Base-by-base conservation (phyloP, 2,888 invertebrate genomes). In the Metacarcinus magister region DNA sequence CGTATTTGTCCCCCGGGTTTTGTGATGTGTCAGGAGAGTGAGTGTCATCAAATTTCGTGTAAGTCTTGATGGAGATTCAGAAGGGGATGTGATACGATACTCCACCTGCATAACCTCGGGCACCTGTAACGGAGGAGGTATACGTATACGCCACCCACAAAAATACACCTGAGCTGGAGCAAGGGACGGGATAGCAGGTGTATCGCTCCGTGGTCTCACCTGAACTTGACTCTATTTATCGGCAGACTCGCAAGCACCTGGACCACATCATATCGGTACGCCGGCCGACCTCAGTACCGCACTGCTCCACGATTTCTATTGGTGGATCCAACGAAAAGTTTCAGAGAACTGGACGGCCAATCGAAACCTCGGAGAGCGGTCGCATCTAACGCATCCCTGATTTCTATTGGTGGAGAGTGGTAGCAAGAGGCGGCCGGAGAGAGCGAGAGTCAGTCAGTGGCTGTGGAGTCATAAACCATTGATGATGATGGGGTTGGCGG, bases 401-500 rank as follows among this genome's bases (percentile, higher is more conserved):
- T 95, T 95, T 95, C 95, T 91, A 95, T 95, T 95, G 95, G 95
- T 44, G 67, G 95, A 95, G 95, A 67, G 67, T 46, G 91, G 95
- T 92, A 92, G 95, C 95, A 92, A 32, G 95, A 67, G 92, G 95
- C 75, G 91, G 87, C 43, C 39, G 60, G 93, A 32, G 28, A 54
- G 93, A 60, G 95, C 32, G 87, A 95, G 95, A 95, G 95, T 95
- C 93, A 82, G 95, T 95, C 93, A 95, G 95, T 95, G 95, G 95
- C 93, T 93, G 93, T 54, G 89, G 95, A 82, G 95, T 95, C 95
- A 93, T 95, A 95, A 95, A 95, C 95, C 44, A 95, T 95, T 87
- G 95, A 46, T 95, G 95, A 95, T 95, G 95, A 93, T 95, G 95
- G 95, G 95, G 91, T 92, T 89, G 48, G 95, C 89, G 95, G 95